Base-by-base conservation (phyloP, 1,140 invertebrate species). In the Zelostemma sp. region DNA sequence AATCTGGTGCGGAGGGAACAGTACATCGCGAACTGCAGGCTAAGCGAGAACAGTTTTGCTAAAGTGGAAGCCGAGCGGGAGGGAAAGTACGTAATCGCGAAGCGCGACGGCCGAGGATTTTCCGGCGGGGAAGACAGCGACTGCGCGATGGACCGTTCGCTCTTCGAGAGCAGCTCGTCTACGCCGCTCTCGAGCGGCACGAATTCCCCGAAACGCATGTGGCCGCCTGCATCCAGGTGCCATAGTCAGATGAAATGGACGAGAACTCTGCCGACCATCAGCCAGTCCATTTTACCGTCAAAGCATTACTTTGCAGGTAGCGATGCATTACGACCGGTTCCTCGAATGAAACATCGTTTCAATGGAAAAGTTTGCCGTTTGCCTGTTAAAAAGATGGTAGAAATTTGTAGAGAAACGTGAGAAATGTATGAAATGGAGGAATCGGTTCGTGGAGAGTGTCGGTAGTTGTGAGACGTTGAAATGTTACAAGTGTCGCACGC, bases 111-210 rank as follows among this genome's bases (percentile, higher is more conserved):
- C 14, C 69, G 76, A 4, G 63, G 71, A 0, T 75, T 73, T 25
- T 85, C 83, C 0, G 80, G 81, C 0, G 80, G 82, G 9, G 83
- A 85, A 11, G 83, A 85, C 18, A 82, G 82, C 63, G 81, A 84
- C 45, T 83, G 74, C 33, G 76, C 77, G 73, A 88, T 77, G 79
- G 89, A 68, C 80, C 88, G 75, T 71, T 89, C 77, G 78, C 83
- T 80, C 77, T 86, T 80, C 85, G 89, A 85, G 80, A 90, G 80
- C 85, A 89, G 89, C 62, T 90, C 89, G 0, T 90, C 89, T 0
- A 90, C 90, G 1, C 89, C 89, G 0, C 88, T 88, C 17, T 90
- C 89, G 0, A 90, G 89, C 68, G 89, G 88, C 40, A 87, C 89
- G 0, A 90, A 90, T 70, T 90, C 89, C 1, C 90, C 90, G 0